Percentiles rank a stretch among this genome's conserved stretches.
These are phyloP conservation scores for Phymastichus coffea DNA, from an alignment of 1,140 invertebrate genomes.

Conservation along the genomic window DNA sequence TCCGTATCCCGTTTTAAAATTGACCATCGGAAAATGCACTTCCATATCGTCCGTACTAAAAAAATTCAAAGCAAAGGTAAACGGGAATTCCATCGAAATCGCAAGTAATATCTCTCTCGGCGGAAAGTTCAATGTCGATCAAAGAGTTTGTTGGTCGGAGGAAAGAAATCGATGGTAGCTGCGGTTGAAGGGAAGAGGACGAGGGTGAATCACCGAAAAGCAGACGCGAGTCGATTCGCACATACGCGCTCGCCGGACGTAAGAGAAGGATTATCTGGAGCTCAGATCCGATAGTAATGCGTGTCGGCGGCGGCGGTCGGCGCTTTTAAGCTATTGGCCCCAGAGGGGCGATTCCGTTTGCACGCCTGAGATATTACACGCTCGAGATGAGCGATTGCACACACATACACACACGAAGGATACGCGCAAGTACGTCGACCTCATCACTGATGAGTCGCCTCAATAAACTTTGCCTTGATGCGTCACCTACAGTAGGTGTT, in stretches of 20 bases:
- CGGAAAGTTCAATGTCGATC: slow-evolving; percentile 10
- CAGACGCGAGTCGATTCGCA: slow-evolving; percentile 10
- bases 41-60: too few relatives aligned
- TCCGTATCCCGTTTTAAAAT: too few relatives aligned
- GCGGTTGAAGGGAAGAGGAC: background rate
- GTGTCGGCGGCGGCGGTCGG: background rate
- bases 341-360: background rate
- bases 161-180: background rate
- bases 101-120: slow-evolving; percentile 8
- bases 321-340: slow-evolving; percentile 22
- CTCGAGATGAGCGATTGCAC: slow-evolving; percentile 17
- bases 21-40: too few relatives aligned
- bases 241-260: background rate
- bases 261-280: slow-evolving; percentile 13
- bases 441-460: slow-evolving; percentile 4
- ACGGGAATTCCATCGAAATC: too few relatives aligned
- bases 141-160: background rate
- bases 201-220: slow-evolving; percentile 8
- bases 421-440: background rate
- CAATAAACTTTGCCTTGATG: slow-evolving; percentile 3
- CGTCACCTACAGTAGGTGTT: too few relatives aligned
- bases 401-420: background rate
- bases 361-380: slow-evolving; percentile 17
- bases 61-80: too few relatives aligned
- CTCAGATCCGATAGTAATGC: slow-evolving; percentile 20